phyloP scores from a whole-genome alignment of 2,797 vertebrate species.

The Falco novaeseelandiae region DNA sequence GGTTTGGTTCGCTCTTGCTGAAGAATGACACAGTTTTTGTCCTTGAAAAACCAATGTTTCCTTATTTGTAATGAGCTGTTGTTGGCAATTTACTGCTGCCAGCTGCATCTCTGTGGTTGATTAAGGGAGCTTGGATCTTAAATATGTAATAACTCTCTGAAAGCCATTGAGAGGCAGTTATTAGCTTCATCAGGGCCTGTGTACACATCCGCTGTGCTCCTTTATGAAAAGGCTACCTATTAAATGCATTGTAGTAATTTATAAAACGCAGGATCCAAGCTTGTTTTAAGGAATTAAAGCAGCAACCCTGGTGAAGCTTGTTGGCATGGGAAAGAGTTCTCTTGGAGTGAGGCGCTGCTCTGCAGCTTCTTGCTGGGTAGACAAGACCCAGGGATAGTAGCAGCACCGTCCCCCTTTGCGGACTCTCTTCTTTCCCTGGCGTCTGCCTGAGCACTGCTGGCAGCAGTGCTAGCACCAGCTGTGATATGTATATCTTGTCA shows the following conservation, averaged over 20 bases:
- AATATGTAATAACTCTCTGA: conserved; percentile 67
- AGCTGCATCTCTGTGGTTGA: conserved; percentile 73
- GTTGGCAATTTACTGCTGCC: conserved; percentile 65
- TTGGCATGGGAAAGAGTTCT: not conserved
- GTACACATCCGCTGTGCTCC: conserved; percentile 19
- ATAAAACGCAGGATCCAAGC: not conserved
- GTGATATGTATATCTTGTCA: not conserved
- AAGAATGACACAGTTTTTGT: conserved; percentile 52
- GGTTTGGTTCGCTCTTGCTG: not conserved
- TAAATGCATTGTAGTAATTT: conserved; percentile 32
- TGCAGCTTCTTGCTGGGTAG: not conserved
- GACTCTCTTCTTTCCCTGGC: not conserved
- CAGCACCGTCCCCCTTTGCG: not conserved
- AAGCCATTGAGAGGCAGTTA: conserved; percentile 65
- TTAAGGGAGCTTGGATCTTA: conserved; percentile 63
- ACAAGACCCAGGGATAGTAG: not conserved
- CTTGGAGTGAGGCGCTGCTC: not conserved
- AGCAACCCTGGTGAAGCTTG: not conserved
- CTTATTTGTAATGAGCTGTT: conserved; percentile 71
- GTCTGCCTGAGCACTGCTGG: not conserved
- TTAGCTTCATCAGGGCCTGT: conserved; percentile 61
- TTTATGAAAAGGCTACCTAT: conserved; percentile 45
- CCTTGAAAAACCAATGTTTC: conserved; percentile 68
- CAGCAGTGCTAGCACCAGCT: not conserved
- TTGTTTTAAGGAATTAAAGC: conserved; percentile 1